A percentile compares a stretch with the other conserved stretches of the same genome.
These are phyloP conservation scores for Camponotus fellah DNA, from an alignment of 2,888 invertebrate genomes.

Conservation along the genomic window DNA sequence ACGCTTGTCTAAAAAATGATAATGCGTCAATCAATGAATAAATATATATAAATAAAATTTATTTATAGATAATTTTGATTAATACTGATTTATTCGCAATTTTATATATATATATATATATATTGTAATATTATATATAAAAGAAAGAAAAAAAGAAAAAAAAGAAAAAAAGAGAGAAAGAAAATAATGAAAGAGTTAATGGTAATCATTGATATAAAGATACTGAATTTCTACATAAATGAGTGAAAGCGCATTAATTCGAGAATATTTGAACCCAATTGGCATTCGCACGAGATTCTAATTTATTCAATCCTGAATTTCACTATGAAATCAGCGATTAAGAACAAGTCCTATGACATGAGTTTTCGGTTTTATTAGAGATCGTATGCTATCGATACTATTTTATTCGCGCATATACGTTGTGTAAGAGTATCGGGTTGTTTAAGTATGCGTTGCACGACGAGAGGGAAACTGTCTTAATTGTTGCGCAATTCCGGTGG, in stretches of 20 bases:
- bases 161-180: too few relatives aligned
- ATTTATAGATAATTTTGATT: background rate
- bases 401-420: constrained; percentile 6
- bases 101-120: too few relatives aligned
- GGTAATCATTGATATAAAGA: constrained; percentile 46
- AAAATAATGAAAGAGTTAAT: constrained; percentile 34
- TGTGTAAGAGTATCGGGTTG: background rate
- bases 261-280: constrained; percentile 44
- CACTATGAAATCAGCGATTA: constrained; percentile 44
- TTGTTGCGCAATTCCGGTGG: constrained; percentile 63
- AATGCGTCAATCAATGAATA: background rate
- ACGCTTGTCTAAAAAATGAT: background rate
- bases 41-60: background rate
- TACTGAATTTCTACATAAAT: constrained; percentile 29
- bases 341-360: constrained; percentile 53
- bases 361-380: constrained; percentile 20
- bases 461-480: constrained; percentile 63
- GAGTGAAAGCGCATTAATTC: constrained; percentile 23
- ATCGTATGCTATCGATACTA: constrained; percentile 29
- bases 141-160: background rate
- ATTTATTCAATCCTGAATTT: constrained; percentile 58
- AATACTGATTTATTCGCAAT: background rate
- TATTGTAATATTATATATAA: background rate
- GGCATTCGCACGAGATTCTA: constrained; percentile 58
- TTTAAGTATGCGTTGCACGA: constrained; percentile 55